These are phyloP conservation scores for Malacoraja senta DNA, from an alignment of 2,797 vertebrate genomes.

Conservation along the genomic window DNA sequence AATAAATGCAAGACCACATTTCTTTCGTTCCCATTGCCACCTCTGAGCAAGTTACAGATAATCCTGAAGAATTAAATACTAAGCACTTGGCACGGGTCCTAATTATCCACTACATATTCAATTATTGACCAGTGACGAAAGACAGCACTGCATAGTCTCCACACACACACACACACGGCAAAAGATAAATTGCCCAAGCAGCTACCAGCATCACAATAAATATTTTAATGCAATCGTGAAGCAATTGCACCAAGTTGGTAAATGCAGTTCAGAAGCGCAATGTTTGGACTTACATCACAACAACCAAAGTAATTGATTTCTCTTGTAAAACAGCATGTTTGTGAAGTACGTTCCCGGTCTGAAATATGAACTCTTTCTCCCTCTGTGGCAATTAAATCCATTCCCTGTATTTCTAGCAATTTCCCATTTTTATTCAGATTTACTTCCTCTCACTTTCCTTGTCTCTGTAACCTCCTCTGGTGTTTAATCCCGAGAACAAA, in stretches of 20 bases:
- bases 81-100: background rate
- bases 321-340: background rate
- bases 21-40: background rate
- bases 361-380: too few relatives aligned
- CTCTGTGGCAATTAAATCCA: too few relatives aligned
- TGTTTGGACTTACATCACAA: background rate
- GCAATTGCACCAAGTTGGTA: background rate
- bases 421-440: too few relatives aligned
- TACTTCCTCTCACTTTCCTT: too few relatives aligned
- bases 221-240: background rate
- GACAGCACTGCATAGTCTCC: background rate
- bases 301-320: background rate
- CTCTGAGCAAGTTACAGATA: too few relatives aligned
- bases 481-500: too few relatives aligned
- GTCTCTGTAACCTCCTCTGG: too few relatives aligned
- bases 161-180: too few relatives aligned
- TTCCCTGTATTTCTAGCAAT: too few relatives aligned
- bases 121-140: background rate
- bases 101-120: constrained; percentile 16
- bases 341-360: too few relatives aligned
- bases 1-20: background rate
- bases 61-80: background rate
- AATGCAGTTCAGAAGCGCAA: background rate
- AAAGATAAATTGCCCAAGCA: background rate
- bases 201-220: background rate